Evolutionary conservation across 1,140 invertebrate species (phyloP).

Genomic region (Adoxophyes honmai): DNA sequence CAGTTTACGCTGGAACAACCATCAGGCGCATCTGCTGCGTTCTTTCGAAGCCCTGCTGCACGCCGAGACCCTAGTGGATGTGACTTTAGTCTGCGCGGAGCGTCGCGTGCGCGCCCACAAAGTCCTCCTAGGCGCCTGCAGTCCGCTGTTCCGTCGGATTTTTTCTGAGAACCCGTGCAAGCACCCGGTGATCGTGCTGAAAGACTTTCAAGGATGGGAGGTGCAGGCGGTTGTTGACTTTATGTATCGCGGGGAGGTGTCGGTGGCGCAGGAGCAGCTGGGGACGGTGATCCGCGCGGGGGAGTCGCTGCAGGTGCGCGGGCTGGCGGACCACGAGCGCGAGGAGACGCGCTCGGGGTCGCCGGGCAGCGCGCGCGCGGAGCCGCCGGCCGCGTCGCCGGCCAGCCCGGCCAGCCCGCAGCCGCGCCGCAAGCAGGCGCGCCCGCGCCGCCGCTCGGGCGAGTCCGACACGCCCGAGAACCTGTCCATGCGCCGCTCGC

Average conservation of each 20-base stretch:
- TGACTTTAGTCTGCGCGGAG: slow-evolving; percentile 92
- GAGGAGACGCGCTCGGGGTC: slow-evolving; percentile 69
- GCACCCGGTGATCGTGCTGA: slow-evolving; percentile 93
- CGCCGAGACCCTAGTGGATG: slow-evolving; percentile 91
- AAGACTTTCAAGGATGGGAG: slow-evolving; percentile 91
- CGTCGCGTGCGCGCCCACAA: slow-evolving; percentile 90
- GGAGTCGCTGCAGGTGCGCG: slow-evolving; percentile 89
- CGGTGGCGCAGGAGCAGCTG: slow-evolving; percentile 89
- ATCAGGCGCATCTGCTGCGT: slow-evolving; percentile 89
- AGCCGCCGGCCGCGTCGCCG: slow-evolving; percentile 57
- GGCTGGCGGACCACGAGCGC: slow-evolving; percentile 84
- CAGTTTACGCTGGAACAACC: slow-evolving; percentile 94
- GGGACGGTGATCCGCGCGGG: slow-evolving; percentile 90
- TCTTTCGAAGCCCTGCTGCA: slow-evolving; percentile 91
- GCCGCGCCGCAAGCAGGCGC: slow-evolving; percentile 87
- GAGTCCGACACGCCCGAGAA: slow-evolving; percentile 78
- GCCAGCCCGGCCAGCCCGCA: slow-evolving; percentile 83
- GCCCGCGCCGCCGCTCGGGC: slow-evolving; percentile 88
- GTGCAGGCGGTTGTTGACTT: slow-evolving; percentile 93
- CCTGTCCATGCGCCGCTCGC: slow-evolving; percentile 77
- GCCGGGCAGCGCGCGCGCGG: slow-evolving; percentile 78
- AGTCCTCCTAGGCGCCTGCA: slow-evolving; percentile 93
- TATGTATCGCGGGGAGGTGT: slow-evolving; percentile 95
- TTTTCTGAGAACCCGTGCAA: slow-evolving; percentile 95
- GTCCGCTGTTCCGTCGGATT: slow-evolving; percentile 92